These are phyloP conservation scores for Hyles euphorbiae DNA, from an alignment of 1,140 invertebrate genomes.

Conservation along the genomic window DNA sequence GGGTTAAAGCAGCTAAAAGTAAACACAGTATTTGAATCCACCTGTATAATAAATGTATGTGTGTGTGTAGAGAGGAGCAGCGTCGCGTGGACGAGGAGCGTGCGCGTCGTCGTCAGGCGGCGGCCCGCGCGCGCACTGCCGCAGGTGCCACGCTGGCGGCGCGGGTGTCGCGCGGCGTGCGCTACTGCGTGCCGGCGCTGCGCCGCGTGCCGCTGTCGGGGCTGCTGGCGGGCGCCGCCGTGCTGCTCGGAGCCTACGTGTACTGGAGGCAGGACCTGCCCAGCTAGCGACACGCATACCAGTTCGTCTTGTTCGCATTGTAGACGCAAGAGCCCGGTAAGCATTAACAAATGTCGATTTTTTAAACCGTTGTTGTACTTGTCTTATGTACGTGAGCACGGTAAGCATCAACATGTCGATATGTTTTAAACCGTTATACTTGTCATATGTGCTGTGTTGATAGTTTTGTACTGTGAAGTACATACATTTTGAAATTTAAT, in stretches of 20 bases:
- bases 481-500: too few relatives aligned
- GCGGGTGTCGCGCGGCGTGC: slow-evolving; percentile 23
- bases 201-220: slow-evolving; percentile 36
- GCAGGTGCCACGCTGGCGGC: slow-evolving; percentile 14
- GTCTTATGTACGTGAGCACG: too few relatives aligned
- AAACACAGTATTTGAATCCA: too few relatives aligned
- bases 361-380: too few relatives aligned
- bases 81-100: slow-evolving; percentile 70
- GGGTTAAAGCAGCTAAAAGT: too few relatives aligned
- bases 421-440: too few relatives aligned
- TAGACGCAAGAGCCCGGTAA: slow-evolving; percentile 14
- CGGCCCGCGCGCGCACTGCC: slow-evolving; percentile 32
- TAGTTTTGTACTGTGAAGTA: too few relatives aligned
- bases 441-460: too few relatives aligned
- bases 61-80: slow-evolving; percentile 71
- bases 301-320: slow-evolving; percentile 57
- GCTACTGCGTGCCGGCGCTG: slow-evolving; percentile 24
- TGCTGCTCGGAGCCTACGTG: slow-evolving; percentile 73
- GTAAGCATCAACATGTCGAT: too few relatives aligned
- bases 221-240: slow-evolving; percentile 71
- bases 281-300: slow-evolving; percentile 65
- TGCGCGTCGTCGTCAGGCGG: slow-evolving; percentile 51
- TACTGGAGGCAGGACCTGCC: slow-evolving; percentile 70
- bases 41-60: too few relatives aligned
- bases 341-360: too few relatives aligned